Conservation (phyloP, 1,140 invertebrate species). For the Chironomus striatipennis region DNA sequence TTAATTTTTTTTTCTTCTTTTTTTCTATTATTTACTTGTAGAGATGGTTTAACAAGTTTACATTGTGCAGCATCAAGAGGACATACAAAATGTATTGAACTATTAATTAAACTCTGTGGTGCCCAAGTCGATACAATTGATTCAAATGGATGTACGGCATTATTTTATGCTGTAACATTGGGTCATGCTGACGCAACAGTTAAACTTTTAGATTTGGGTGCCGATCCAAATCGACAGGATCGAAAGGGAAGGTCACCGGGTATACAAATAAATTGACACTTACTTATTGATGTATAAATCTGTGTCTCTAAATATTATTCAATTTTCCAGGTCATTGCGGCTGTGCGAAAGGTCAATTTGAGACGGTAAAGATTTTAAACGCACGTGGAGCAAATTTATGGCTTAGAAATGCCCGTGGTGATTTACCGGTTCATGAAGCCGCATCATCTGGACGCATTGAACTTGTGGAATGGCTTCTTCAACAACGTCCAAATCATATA, state of each 20-base stretch:
- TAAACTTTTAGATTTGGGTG: conserved; percentile 77
- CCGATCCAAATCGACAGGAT: conserved; percentile 87
- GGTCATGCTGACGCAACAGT: conserved; percentile 91
- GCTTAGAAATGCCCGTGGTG: conserved; percentile 82
- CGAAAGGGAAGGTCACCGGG: conserved; percentile 74
- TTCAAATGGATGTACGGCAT: conserved; percentile 84
- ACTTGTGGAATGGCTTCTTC: conserved; percentile 76
- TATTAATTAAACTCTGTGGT: conserved; percentile 79
- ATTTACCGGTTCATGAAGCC: conserved; percentile 90
- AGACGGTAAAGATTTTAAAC: conserved; percentile 49
- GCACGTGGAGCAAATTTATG: conserved; percentile 83
- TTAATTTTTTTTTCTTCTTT: conserved; percentile 25
- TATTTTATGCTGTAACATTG: conserved; percentile 93
- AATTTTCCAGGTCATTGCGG: conserved; percentile 53
- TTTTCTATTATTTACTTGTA: conserved; percentile 33
- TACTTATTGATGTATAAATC: conserved; percentile 43
- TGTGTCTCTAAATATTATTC: conserved; percentile 41
- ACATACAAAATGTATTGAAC: conserved; percentile 86
- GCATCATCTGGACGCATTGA: conserved; percentile 80
- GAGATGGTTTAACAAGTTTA: conserved; percentile 76
- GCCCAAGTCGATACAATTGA: conserved; percentile 79
- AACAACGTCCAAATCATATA: conserved; percentile 69
- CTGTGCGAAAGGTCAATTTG: conserved; percentile 86
- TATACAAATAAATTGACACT: conserved; percentile 33
- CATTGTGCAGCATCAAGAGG: conserved; percentile 95